phyloP scores from a whole-genome alignment of 2,797 vertebrate genomes.

The Spinus olivaceus region DNA sequence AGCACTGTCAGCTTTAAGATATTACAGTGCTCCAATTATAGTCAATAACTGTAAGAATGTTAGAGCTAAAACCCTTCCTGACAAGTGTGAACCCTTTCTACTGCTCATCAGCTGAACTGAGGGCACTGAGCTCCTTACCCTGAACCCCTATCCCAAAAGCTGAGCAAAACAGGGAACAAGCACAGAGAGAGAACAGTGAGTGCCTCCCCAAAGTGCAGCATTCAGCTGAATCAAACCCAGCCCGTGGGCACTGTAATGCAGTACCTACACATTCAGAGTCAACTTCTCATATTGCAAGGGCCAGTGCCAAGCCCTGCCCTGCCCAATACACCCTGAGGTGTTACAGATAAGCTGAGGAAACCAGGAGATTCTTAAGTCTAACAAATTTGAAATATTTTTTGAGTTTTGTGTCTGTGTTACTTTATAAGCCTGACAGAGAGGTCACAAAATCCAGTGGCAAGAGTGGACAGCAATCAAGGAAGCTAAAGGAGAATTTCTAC shows the following conservation, averaged over 20 bases:
- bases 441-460: background rate
- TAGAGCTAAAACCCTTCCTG: background rate
- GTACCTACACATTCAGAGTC: background rate
- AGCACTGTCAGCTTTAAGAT: background rate
- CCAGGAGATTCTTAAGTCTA: background rate
- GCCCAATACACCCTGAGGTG: background rate
- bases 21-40: background rate
- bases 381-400: background rate
- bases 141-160: background rate
- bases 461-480: background rate
- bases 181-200: background rate
- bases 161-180: background rate
- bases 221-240: background rate
- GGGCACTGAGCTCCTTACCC: background rate
- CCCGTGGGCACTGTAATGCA: fast-evolving
- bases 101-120: background rate
- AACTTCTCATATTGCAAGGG: background rate
- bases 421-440: background rate
- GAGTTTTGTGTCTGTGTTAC: background rate
- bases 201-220: background rate
- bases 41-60: background rate
- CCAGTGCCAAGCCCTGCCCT: background rate
- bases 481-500: background rate
- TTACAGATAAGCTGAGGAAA: background rate
- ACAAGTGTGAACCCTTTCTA: background rate